Evolutionary conservation across 2,888 invertebrate genomes (phyloP).

Genomic region (Andrena chrysosceles): DNA sequence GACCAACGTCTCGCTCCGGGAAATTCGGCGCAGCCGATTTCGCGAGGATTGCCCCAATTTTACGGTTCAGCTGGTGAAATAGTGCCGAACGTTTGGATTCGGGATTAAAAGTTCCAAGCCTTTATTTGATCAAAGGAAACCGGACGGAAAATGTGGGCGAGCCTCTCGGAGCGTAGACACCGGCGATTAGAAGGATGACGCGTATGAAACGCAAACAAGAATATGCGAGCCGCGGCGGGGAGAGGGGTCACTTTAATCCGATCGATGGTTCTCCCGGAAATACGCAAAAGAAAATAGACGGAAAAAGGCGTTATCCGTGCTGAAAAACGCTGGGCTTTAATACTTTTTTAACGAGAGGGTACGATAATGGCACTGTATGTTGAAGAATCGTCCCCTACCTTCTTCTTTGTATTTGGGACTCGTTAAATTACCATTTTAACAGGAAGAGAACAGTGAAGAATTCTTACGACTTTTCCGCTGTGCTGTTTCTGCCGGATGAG

Average conservation of each 20-base stretch:
- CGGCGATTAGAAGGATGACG: slow-evolving; percentile 57
- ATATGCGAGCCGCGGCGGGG: background rate
- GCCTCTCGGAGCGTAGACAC: slow-evolving; percentile 27
- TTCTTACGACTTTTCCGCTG: background rate
- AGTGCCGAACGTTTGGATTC: slow-evolving; percentile 24
- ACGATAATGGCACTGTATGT: background rate
- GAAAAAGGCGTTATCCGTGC: background rate
- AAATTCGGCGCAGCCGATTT: slow-evolving; percentile 30
- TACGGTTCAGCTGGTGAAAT: slow-evolving; percentile 43
- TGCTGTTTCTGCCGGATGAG: background rate
- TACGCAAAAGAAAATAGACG: background rate
- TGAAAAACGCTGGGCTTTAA: background rate
- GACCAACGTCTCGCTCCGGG: background rate
- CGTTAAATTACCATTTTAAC: slow-evolving; percentile 4
- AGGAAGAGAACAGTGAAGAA: background rate
- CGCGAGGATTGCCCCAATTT: slow-evolving; percentile 43
- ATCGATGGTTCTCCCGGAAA: slow-evolving; percentile 19
- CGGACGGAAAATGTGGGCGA: background rate
- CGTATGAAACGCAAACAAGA: slow-evolving; percentile 56
- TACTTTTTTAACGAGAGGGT: background rate
- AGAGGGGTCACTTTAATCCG: slow-evolving; percentile 33
- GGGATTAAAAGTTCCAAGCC: slow-evolving; percentile 37
- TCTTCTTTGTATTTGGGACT: background rate
- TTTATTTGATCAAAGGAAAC: slow-evolving; percentile 38
- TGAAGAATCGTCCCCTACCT: background rate